Evolutionary conservation across 2,113 vertebrate genomes (phyloP).

Genomic region (Pedionomus torquatus): DNA sequence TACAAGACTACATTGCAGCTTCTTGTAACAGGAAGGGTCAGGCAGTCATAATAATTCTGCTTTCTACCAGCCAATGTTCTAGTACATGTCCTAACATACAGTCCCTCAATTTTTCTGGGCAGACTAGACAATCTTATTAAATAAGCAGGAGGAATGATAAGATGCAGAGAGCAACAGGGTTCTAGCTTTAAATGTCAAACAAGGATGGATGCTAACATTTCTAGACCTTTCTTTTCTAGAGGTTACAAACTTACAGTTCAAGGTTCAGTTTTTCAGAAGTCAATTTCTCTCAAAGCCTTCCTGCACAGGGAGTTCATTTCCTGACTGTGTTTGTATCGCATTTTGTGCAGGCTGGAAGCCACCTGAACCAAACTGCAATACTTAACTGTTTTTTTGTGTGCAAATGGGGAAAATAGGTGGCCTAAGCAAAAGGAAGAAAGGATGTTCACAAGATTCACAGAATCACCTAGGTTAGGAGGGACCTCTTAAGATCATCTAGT

Average conservation of each 20-base stretch:
- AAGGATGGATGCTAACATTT: not conserved
- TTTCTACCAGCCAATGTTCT: not conserved
- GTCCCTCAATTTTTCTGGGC: not conserved
- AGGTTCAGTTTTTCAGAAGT: not conserved
- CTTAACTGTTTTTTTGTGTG: not conserved
- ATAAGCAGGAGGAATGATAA: not conserved
- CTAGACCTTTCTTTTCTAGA: not conserved
- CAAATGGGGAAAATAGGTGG: not conserved
- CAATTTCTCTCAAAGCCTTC: not conserved
- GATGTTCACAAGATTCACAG: not conserved
- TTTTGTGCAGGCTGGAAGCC: not conserved
- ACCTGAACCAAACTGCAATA: not conserved
- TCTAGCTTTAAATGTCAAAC: not conserved
- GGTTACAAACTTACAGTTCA: not conserved
- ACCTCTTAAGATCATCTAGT: too few species aligned
- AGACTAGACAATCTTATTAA: not conserved
- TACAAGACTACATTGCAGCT: too few species aligned
- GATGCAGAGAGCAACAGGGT: not conserved
- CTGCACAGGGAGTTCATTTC: not conserved
- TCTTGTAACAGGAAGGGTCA: not conserved
- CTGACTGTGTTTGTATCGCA: not conserved
- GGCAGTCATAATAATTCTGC: not conserved
- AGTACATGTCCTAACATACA: not conserved
- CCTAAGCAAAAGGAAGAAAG: not conserved
- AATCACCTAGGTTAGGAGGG: too few species aligned